Evolutionary conservation across 2,888 invertebrate species (phyloP).

Genomic region (Xestobium rufovillosum): DNA sequence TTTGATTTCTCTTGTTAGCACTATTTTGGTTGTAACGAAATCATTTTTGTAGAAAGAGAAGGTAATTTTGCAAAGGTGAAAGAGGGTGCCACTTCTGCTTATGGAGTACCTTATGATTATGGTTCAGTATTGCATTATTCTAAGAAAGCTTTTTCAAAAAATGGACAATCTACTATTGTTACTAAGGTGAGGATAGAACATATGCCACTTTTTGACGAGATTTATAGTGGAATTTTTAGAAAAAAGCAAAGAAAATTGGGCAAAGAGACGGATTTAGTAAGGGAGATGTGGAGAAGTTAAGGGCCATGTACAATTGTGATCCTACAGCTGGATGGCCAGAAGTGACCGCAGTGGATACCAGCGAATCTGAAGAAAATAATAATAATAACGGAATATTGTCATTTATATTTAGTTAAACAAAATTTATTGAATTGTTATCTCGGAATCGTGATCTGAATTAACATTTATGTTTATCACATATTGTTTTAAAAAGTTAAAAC

Average conservation of each 20-base stretch:
- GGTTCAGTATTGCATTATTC: neutral
- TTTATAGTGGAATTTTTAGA: conserved; percentile 4
- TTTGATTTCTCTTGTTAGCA: conserved; percentile 21
- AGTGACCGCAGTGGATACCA: neutral
- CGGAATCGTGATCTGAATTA: too few species aligned
- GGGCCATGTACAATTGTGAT: conserved; percentile 72
- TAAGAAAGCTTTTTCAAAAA: neutral
- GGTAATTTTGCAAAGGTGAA: neutral
- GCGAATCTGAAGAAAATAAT: too few species aligned
- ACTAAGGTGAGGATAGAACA: neutral
- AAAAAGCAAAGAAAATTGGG: conserved; percentile 50
- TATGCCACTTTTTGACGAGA: too few species aligned
- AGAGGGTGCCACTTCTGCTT: neutral
- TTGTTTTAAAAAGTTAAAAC: too few species aligned
- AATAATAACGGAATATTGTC: too few species aligned
- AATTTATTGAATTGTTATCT: too few species aligned
- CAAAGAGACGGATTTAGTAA: conserved; percentile 68
- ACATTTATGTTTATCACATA: too few species aligned
- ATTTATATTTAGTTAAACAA: too few species aligned
- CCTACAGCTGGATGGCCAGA: too few species aligned
- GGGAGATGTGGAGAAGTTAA: conserved; percentile 64
- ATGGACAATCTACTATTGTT: neutral
- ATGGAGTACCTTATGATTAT: conserved; percentile 1
- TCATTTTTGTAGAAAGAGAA: conserved; percentile 1
- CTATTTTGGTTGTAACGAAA: conserved; percentile 3